Percentiles rank a stretch among this genome's conserved stretches.
phyloP scores from a whole-genome alignment of 2,797 vertebrate species.

The Orestias chungarensis region DNA sequence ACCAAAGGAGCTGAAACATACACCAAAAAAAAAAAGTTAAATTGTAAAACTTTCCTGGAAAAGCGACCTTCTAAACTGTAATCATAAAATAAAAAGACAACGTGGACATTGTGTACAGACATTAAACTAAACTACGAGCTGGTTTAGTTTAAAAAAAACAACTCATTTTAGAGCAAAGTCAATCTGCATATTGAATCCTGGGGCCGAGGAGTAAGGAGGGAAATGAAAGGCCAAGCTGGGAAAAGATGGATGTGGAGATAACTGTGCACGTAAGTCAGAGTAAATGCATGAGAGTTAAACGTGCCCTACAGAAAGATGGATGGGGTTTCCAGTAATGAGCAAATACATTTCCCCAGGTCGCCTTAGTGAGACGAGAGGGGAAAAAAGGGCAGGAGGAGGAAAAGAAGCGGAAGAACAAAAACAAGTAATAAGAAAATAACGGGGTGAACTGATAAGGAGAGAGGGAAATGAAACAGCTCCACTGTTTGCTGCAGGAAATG shows the following conservation, averaged over 20 bases:
- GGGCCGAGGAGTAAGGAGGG: slow-evolving; percentile 52
- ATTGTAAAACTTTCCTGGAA: slow-evolving; percentile 53
- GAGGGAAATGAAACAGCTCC: slow-evolving; percentile 66
- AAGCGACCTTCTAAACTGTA: slow-evolving; percentile 53
- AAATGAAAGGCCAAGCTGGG: slow-evolving; percentile 63
- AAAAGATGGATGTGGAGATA: slow-evolving; percentile 58
- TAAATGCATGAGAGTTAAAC: slow-evolving; percentile 23
- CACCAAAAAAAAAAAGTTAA: not conserved
- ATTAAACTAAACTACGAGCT: slow-evolving; percentile 57
- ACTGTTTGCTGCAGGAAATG: slow-evolving; percentile 69
- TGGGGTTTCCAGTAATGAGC: slow-evolving; percentile 74
- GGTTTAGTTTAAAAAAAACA: slow-evolving; percentile 25
- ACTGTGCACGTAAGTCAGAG: slow-evolving; percentile 29
- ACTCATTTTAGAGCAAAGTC: slow-evolving; percentile 46
- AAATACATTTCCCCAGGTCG: slow-evolving; percentile 74
- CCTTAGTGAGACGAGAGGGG: slow-evolving; percentile 48
- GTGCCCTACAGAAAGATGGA: slow-evolving; percentile 67
- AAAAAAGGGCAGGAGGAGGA: slow-evolving; percentile 22
- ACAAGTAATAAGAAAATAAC: slow-evolving; percentile 35
- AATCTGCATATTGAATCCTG: slow-evolving; percentile 60
- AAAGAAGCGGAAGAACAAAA: slow-evolving; percentile 20
- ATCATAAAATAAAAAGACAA: slow-evolving; percentile 43
- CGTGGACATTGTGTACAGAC: slow-evolving; percentile 53
- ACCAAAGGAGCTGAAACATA: not conserved
- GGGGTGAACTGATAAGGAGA: slow-evolving; percentile 25